Evolutionary conservation across 2,797 vertebrate genomes (phyloP).

Genomic region (Trematomus bernacchii): DNA sequence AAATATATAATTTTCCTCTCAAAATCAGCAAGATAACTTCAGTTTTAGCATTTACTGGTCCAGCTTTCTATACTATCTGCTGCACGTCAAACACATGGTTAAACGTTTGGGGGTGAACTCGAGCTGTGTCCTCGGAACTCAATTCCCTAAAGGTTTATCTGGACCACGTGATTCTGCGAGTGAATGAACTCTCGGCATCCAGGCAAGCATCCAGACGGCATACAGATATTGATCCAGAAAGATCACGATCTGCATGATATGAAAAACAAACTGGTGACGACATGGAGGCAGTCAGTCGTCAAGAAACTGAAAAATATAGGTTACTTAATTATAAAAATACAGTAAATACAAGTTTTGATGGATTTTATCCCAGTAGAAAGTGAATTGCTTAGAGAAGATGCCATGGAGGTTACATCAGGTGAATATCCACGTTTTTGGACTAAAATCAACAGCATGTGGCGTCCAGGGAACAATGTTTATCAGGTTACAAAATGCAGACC

Average conservation of each 20-base stretch:
- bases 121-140: background rate
- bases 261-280: background rate
- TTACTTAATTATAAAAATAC: background rate
- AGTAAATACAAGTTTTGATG: no score
- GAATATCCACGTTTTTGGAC: background rate
- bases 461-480: background rate
- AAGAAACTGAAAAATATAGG: no score
- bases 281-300: background rate
- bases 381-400: no score
- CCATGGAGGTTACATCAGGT: background rate
- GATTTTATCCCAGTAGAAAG: no score
- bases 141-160: background rate
- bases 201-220: background rate
- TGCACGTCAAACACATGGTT: slow-evolving; percentile 28
- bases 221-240: no score
- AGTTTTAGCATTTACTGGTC: no score
- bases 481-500: background rate
- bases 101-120: background rate
- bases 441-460: background rate
- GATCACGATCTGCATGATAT: background rate
- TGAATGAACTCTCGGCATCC: background rate
- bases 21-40: no score
- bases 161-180: background rate
- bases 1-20: background rate
- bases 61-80: no score